Evolutionary conservation across 2,888 invertebrate genomes (phyloP).

Genomic region (Drosophila nr. fundita): DNA sequence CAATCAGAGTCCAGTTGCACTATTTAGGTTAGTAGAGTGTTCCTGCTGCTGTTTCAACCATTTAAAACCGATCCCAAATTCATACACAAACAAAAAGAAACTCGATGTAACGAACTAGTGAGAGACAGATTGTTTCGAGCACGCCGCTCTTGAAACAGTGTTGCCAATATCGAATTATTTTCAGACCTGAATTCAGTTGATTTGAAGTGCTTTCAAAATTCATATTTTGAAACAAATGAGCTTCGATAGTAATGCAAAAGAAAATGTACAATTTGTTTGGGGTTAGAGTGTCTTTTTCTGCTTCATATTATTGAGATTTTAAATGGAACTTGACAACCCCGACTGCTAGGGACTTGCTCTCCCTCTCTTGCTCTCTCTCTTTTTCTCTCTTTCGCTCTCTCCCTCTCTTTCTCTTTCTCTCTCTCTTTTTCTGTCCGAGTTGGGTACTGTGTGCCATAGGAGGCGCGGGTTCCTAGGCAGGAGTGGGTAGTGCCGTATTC

Average conservation of each 20-base stretch:
- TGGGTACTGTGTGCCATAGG: constrained; percentile 23
- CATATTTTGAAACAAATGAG: not conserved
- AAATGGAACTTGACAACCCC: not conserved
- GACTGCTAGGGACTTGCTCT: not conserved
- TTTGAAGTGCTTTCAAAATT: not conserved
- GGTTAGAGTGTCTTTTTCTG: not conserved
- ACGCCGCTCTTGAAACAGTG: not conserved
- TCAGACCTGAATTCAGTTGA: not conserved
- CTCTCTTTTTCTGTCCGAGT: constrained; percentile 11
- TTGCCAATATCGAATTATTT: not conserved
- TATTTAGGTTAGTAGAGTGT: not conserved
- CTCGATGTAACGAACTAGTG: not conserved
- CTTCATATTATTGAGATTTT: not conserved
- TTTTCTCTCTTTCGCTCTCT: not conserved
- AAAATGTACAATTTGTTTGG: not conserved
- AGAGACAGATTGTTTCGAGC: not conserved
- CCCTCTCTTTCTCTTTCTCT: not conserved
- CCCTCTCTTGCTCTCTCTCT: not conserved
- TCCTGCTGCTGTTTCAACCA: not conserved
- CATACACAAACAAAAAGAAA: not conserved
- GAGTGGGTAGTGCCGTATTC: constrained; percentile 15
- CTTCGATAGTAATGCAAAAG: not conserved
- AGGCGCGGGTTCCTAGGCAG: constrained; percentile 26
- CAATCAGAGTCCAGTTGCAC: not conserved
- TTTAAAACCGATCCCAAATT: not conserved